Conservation (phyloP, 2,113 vertebrate species). For the Chlamydotis undulata region DNA sequence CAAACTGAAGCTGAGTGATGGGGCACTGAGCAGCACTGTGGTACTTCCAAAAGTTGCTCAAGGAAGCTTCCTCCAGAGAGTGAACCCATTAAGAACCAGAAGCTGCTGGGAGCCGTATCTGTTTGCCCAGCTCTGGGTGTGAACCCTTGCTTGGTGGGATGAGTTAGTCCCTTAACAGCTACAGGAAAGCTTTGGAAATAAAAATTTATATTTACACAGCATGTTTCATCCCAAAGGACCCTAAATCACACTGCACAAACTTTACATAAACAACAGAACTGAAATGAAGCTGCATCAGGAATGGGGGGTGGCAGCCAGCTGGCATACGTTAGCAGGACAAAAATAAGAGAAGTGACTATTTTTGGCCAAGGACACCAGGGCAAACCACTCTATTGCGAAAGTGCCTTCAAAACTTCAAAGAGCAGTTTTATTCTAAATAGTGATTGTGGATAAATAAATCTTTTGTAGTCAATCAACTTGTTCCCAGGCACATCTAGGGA, state of each 20-base stretch:
- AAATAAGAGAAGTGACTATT: conserved; percentile 67
- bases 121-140: not conserved
- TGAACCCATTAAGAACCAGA: not conserved
- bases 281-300: conserved; percentile 21
- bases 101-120: not conserved
- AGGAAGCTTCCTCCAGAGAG: not conserved
- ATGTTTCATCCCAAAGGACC: conserved; percentile 37
- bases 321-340: conserved; percentile 25
- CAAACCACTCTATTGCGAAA: conserved; percentile 43
- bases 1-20: not conserved
- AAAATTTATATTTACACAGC: not conserved
- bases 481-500: not conserved
- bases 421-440: not conserved
- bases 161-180: not conserved
- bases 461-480: not conserved
- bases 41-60: not conserved
- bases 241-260: conserved; percentile 45
- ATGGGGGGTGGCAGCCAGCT: conserved; percentile 56
- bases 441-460: not conserved
- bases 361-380: conserved; percentile 64
- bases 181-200: not conserved
- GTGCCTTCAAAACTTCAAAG: conserved; percentile 32
- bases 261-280: conserved; percentile 51
- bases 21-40: not conserved
- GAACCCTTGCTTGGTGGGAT: not conserved